Evolutionary conservation across 2,888 invertebrate genomes (phyloP).

Genomic region (Anticlea derivata): DNA sequence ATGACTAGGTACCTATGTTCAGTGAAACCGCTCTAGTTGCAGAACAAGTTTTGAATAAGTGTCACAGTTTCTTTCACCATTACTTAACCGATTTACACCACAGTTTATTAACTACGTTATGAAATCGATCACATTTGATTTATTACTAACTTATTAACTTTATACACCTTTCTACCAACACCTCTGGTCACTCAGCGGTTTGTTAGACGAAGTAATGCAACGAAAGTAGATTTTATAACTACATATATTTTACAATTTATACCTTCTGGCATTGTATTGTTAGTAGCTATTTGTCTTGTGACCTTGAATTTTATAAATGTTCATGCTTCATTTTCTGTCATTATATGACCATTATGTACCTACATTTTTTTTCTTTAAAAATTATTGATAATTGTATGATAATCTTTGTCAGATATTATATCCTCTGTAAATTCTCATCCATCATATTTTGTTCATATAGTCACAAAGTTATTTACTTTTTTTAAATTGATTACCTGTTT

Average conservation of each 20-base stretch:
- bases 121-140: slow-evolving; percentile 30
- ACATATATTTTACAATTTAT: no score
- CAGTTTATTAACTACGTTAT: slow-evolving; percentile 20
- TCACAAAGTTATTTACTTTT: no score
- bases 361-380: no score
- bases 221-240: no score
- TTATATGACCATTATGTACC: no score
- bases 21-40: slow-evolving; percentile 10
- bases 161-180: background rate
- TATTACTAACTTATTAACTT: slow-evolving; percentile 4
- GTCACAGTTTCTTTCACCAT: slow-evolving; percentile 29
- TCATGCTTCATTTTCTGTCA: background rate
- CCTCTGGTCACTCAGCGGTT: background rate
- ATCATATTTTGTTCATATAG: background rate
- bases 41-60: slow-evolving; percentile 19
- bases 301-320: background rate
- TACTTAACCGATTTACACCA: slow-evolving; percentile 35
- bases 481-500: no score
- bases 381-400: no score
- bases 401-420: background rate
- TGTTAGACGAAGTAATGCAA: background rate
- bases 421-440: background rate
- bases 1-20: background rate
- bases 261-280: background rate
- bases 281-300: background rate